Percentiles rank a stretch among this genome's conserved stretches.
These are phyloP conservation scores for Sebastes goodei DNA, from an alignment of 2,797 vertebrate genomes.

Conservation along the genomic window DNA sequence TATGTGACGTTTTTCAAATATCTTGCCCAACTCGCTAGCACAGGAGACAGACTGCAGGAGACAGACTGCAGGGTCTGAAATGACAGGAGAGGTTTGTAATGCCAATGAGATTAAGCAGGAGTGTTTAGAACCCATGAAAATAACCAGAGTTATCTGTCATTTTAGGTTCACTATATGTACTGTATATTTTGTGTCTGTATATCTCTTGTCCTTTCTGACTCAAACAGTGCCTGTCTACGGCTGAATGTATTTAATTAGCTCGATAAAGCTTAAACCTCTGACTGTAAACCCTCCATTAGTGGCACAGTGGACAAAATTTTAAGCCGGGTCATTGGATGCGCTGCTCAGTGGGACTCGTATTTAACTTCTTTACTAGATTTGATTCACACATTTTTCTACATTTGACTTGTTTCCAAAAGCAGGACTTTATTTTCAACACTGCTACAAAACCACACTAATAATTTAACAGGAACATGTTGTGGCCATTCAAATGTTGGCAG, in stretches of 20 bases:
- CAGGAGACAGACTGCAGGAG: neutral
- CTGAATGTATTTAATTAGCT: constrained; percentile 32
- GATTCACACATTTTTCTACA: neutral
- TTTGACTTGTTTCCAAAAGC: neutral
- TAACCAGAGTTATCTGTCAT: neutral
- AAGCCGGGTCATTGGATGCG: neutral
- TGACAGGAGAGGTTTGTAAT: neutral
- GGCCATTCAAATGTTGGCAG: neutral
- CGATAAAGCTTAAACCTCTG: constrained; percentile 21
- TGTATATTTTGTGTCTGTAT: neutral
- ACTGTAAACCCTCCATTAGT: constrained; percentile 21
- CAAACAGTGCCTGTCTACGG: neutral
- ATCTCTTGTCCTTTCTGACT: neutral
- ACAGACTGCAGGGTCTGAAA: neutral
- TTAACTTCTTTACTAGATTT: neutral
- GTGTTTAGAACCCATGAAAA: neutral
- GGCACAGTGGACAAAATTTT: constrained; percentile 6
- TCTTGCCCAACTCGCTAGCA: neutral
- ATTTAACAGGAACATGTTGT: neutral
- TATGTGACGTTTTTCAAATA: neutral
- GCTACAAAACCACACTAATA: neutral
- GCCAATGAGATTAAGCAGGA: neutral
- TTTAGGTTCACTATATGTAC: neutral
- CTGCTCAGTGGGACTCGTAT: neutral
- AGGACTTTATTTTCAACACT: neutral